These are phyloP conservation scores for Drosophila buzzatii DNA, from an alignment of 2,888 invertebrate genomes.

Conservation along the genomic window DNA sequence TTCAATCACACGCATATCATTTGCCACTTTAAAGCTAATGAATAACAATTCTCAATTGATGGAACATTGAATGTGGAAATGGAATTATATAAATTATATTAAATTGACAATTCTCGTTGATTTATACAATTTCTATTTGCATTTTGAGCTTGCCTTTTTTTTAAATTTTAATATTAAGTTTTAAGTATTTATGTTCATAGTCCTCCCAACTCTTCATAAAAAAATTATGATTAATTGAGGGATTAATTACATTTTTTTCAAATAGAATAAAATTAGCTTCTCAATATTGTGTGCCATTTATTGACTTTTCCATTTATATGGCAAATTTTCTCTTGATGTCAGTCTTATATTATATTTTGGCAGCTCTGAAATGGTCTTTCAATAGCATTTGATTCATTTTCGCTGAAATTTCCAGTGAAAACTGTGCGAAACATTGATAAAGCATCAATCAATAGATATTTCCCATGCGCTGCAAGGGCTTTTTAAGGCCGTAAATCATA, in stretches of 20 bases:
- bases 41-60: constrained; percentile 26
- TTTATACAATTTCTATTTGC: background rate
- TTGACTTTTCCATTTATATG: background rate
- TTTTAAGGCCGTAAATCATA: constrained; percentile 64
- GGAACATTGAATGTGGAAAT: background rate
- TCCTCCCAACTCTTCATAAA: no score
- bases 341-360: background rate
- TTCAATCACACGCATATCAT: constrained; percentile 78
- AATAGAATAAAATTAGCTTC: background rate
- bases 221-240: background rate
- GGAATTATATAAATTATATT: constrained; percentile 18
- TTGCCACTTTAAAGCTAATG: constrained; percentile 56
- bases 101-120: background rate
- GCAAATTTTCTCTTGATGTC: background rate
- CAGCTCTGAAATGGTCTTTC: constrained; percentile 1
- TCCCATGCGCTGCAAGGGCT: constrained; percentile 61
- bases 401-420: constrained; percentile 31
- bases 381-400: constrained; percentile 1
- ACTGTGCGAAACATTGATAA: constrained; percentile 21
- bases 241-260: no score
- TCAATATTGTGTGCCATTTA: background rate
- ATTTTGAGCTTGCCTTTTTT: no score
- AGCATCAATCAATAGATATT: constrained; percentile 73
- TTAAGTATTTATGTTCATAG: no score
- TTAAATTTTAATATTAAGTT: no score